Evolutionary conservation across 2,113 vertebrate genomes (phyloP).

Genomic region (Nipponia nippon): DNA sequence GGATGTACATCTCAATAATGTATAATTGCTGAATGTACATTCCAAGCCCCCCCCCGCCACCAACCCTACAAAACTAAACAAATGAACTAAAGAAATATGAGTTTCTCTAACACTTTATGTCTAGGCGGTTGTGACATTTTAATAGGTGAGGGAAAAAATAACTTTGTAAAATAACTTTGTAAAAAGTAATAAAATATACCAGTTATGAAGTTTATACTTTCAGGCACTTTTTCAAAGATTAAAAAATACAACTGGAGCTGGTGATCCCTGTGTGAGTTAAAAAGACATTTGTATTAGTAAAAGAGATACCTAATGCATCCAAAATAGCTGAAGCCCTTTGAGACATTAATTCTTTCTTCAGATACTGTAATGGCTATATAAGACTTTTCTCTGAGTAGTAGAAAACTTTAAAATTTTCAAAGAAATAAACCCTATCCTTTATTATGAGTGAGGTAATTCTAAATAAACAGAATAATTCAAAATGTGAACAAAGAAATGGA

Average conservation of each 20-base stretch:
- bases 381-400: background rate
- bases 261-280: background rate
- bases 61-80: background rate
- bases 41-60: accelerated
- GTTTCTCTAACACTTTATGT: background rate
- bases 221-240: background rate
- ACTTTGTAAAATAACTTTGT: background rate
- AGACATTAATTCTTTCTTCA: background rate
- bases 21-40: background rate
- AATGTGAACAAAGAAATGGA: background rate
- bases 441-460: background rate
- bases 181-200: background rate
- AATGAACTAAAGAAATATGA: background rate
- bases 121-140: background rate
- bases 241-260: background rate
- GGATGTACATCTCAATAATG: background rate
- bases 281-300: background rate
- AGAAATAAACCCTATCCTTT: background rate
- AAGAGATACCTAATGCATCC: background rate
- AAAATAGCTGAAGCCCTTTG: background rate
- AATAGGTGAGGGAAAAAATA: background rate
- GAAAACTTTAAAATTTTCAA: background rate
- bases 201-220: background rate
- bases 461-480: background rate
- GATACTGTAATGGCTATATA: background rate